Percentiles rank a stretch among this genome's conserved stretches.
These are phyloP conservation scores for Diarsia mendica DNA, from an alignment of 2,888 invertebrate genomes.

Conservation along the genomic window DNA sequence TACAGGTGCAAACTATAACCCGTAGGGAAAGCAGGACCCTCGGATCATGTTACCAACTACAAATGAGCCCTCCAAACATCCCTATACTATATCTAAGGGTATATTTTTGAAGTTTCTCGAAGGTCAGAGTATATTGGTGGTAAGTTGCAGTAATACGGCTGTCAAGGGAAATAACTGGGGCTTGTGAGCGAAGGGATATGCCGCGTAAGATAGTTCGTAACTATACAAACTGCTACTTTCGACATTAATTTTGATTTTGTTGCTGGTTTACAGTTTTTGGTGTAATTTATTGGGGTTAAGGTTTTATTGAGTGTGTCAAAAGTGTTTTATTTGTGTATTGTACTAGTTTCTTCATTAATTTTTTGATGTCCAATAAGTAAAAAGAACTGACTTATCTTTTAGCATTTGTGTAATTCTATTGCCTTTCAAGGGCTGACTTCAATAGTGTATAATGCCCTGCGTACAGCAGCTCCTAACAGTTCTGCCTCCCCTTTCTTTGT, in stretches of 20 bases:
- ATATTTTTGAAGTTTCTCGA: conserved; percentile 59
- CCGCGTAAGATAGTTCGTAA: conserved; percentile 74
- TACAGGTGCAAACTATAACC: conserved; percentile 88
- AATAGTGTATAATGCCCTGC: neutral
- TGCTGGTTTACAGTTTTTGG: conserved; percentile 35
- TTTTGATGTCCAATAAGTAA: neutral
- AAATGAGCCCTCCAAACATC: conserved; percentile 74
- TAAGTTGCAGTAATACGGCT: conserved; percentile 84
- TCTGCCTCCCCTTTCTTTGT: neutral
- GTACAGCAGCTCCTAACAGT: conserved; percentile 1
- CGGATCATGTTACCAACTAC: conserved; percentile 80
- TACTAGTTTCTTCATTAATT: neutral
- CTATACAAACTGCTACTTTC: conserved; percentile 67
- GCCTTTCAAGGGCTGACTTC: neutral
- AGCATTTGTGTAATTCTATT: neutral
- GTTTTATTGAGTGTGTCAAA: neutral
- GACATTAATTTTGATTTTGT: conserved; percentile 70
- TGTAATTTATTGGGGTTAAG: conserved; percentile 29
- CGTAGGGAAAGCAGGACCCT: conserved; percentile 81
- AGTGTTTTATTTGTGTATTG: neutral
- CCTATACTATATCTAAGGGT: conserved; percentile 26
- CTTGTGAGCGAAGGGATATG: conserved; percentile 78
- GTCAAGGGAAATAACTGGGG: conserved; percentile 86
- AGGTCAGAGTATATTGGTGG: conserved; percentile 79
- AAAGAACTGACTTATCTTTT: neutral